These are phyloP conservation scores for Eilema sororculum DNA, from an alignment of 2,888 invertebrate genomes.

Conservation along the genomic window DNA sequence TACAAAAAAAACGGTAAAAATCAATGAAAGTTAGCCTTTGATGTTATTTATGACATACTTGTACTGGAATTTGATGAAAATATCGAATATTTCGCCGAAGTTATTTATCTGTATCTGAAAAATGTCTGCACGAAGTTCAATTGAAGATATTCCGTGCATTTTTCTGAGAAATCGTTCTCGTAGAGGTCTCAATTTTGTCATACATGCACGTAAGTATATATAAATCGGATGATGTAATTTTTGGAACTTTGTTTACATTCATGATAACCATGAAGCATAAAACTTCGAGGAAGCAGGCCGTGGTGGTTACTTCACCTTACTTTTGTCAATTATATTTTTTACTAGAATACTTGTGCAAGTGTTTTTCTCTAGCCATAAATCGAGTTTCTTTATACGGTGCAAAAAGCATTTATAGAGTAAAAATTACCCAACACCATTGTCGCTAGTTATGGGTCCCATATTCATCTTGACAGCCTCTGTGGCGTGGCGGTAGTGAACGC, in stretches of 20 bases:
- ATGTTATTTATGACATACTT: background rate
- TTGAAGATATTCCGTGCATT: conserved; percentile 52
- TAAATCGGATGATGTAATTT: background rate
- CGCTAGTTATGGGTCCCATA: too few relatives aligned
- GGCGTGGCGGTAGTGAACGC: too few relatives aligned
- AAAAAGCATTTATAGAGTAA: too few relatives aligned
- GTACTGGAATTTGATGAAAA: background rate
- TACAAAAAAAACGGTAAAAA: too few relatives aligned
- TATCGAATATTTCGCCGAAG: background rate
- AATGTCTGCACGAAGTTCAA: conserved; percentile 40
- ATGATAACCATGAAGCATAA: background rate
- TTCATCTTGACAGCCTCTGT: too few relatives aligned
- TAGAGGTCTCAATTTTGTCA: background rate
- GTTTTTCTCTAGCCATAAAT: too few relatives aligned
- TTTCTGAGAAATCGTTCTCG: conserved; percentile 36
- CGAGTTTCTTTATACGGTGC: too few relatives aligned
- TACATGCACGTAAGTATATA: background rate
- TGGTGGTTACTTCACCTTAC: background rate
- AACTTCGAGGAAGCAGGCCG: background rate
- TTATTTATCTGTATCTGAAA: conserved; percentile 39
- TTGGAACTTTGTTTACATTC: too few relatives aligned
- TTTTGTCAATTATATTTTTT: too few relatives aligned
- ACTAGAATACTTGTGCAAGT: too few relatives aligned
- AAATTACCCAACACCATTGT: too few relatives aligned
- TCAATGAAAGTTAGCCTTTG: background rate